Base-by-base conservation (phyloP, 2,888 invertebrate genomes). In the Sphaeridia pumilis region DNA sequence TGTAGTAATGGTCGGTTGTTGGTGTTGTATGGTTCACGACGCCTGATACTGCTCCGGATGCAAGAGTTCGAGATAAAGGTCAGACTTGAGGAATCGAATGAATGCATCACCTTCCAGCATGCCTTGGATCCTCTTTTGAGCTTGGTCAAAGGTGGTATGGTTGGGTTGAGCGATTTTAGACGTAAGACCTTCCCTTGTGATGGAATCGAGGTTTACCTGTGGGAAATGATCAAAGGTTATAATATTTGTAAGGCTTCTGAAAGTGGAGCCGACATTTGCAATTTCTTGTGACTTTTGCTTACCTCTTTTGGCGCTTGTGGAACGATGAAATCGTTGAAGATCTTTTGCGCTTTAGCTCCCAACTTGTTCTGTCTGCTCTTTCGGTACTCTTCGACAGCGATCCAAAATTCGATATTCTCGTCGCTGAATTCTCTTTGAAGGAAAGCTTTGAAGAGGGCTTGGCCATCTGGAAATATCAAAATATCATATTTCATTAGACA, bases 371-470 rank as follows among this genome's bases (percentile, higher is more conserved):
- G 66, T 31, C 69, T 61, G 64, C 65, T 65, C 69, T 72, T 68
- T 59, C 70, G 72, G 67, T 71, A 77, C 48, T 75, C 73, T 65
- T 77, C 75, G 63, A 75, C 75, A 3, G 75, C 75, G 17, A 76
- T 66, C 75, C 76, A 76, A 64, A 77, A 77, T 59, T 77, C 77
- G 24, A 77, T 69, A 63, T 77, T 77, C 63, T 77, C 77, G 57
- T 77, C 75, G 60, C 75, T 75, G 65, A 74, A 76, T 65, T 77
- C 77, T 1, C 74, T 69, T 58, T 72, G 70, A 5, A 77, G 68
- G 65, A 77, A 77, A 4, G 73, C 74, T 50, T 72, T 69, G 67
- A 77, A 77, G 45, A 77, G 66, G 21, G 73, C 70, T 55, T 74
- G 66, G 4, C 76, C 76, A 68, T 72, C 76, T 76, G 69, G 35